Evolutionary conservation across 2,113 vertebrate genomes (phyloP), one percentile per base, ranked within the genome.

Genomic region (Emydura subglobosa): DNA sequence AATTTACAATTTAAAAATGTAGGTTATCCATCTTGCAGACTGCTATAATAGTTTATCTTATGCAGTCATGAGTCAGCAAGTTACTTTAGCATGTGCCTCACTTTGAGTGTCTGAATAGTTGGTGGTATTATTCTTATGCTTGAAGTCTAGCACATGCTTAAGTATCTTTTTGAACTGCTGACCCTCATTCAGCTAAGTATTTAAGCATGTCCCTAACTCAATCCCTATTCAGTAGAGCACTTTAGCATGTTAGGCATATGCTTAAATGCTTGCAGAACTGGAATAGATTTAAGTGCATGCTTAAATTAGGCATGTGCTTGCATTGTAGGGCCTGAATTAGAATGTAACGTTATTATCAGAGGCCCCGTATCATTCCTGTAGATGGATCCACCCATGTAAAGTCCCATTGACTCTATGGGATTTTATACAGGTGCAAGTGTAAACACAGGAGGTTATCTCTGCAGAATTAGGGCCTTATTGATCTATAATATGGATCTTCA

Each of bases 281-380:
- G 47, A 55, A 84, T 25, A 96, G 61, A 83, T 88, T 59, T 89
- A 89, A 96, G 68, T 21, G 11, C 92, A 89, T 89, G 55, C 11
- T 91, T 96, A 82, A 95, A 92, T 95, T 96, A 87, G 94, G 88
- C 91, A 83, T 94, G 88, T 86, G 27, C 55, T 95, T 95, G 59
- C 4, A 0, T 80, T 87, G 59, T 10, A 72, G 65, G 76, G 79
- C 51, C 16, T 92, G 47, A 85, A 39, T 31, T 24, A 78, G 24
- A 49, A 19, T 53, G 13, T 47, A 76, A 59, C 10, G 10, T 42
- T 7, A 27, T 10, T 10, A 5, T 44, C 85, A 29, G 0, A 50
- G 65, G 59, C 85, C n/a, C 31, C 7, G 29, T 59, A 59, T 25
- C 57, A 1, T 87, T 90, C 83, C 85, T 93, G 8, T 24, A 5